Percentiles rank a stretch among this genome's conserved stretches.
Evolutionary conservation across 2,888 invertebrate genomes (phyloP).

Genomic region (Limnephilus marmoratus): DNA sequence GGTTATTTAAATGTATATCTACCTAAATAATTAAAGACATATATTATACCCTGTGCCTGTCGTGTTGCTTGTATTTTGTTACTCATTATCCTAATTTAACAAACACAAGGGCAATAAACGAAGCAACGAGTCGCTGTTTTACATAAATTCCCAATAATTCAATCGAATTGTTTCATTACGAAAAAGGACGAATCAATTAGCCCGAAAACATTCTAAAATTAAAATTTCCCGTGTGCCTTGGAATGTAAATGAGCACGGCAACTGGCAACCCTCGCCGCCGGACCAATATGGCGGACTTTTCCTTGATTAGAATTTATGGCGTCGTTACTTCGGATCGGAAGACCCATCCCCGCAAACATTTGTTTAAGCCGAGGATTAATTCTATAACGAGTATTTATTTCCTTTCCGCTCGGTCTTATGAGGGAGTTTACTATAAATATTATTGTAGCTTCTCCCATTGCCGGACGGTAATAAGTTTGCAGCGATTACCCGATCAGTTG

Average conservation of each 20-base stretch:
- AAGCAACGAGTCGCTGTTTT: constrained; percentile 25
- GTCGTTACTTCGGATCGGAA: constrained; percentile 48
- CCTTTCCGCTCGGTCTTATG: constrained; percentile 18
- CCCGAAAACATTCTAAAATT: constrained; percentile 51
- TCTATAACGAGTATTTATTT: constrained; percentile 50
- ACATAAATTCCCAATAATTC: constrained; percentile 50
- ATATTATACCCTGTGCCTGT: background rate
- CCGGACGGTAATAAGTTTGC: constrained; percentile 18
- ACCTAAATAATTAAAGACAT: background rate
- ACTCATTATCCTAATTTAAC: constrained; percentile 31
- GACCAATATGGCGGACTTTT: constrained; percentile 48
- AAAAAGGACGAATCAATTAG: constrained; percentile 57
- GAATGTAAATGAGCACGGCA: constrained; percentile 55
- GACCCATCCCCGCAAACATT: constrained; percentile 36
- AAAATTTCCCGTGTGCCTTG: constrained; percentile 54
- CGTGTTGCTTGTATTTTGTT: background rate
- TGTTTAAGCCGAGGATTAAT: constrained; percentile 29
- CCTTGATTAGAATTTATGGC: constrained; percentile 56
- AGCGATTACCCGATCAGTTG: background rate
- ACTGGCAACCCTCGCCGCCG: constrained; percentile 47
- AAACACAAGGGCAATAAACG: constrained; percentile 20
- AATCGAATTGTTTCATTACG: constrained; percentile 40
- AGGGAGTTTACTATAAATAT: constrained; percentile 50
- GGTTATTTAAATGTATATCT: background rate
- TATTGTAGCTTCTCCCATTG: constrained; percentile 43